Conservation (phyloP, 2,797 vertebrate genomes). For the Cetoscarus ocellatus region DNA sequence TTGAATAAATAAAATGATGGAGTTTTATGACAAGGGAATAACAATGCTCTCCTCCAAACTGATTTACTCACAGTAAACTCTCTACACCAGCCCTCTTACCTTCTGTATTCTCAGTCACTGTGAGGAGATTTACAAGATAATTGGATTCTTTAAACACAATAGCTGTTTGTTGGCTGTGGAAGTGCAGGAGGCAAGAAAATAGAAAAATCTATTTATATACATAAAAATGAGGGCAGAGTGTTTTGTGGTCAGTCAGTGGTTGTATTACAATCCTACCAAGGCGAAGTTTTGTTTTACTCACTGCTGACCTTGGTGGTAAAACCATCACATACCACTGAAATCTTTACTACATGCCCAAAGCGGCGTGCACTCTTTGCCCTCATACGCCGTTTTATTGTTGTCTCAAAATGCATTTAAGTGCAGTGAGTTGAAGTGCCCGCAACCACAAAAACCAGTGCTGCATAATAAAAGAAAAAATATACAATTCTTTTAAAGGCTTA, state of each 20-base stretch:
- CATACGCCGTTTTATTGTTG: conserved; percentile 52
- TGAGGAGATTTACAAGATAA: conserved; percentile 20
- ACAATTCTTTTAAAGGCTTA: conserved; percentile 11
- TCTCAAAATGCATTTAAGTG: conserved; percentile 47
- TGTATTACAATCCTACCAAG: conserved; percentile 34
- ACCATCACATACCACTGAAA: conserved; percentile 45
- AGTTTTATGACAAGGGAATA: not conserved
- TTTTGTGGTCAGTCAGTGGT: conserved; percentile 22
- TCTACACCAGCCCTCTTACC: not conserved
- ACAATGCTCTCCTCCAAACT: not conserved
- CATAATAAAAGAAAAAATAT: conserved; percentile 21
- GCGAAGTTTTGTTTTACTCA: conserved; percentile 43
- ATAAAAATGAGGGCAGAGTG: conserved; percentile 34
- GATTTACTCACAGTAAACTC: not conserved
- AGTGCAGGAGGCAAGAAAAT: conserved; percentile 19
- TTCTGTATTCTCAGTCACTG: conserved; percentile 1
- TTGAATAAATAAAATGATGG: too few relatives aligned
- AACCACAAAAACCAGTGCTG: conserved; percentile 7
- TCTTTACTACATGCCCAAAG: conserved; percentile 28
- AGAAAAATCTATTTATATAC: conserved; percentile 33
- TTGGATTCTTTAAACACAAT: conserved; percentile 18
- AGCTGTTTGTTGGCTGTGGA: conserved; percentile 22
- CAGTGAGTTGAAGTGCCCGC: conserved; percentile 12
- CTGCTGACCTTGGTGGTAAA: conserved; percentile 49
- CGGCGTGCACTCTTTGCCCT: conserved; percentile 29